Base-by-base conservation (phyloP, 2,888 invertebrate genomes). In the Tachina fera region DNA sequence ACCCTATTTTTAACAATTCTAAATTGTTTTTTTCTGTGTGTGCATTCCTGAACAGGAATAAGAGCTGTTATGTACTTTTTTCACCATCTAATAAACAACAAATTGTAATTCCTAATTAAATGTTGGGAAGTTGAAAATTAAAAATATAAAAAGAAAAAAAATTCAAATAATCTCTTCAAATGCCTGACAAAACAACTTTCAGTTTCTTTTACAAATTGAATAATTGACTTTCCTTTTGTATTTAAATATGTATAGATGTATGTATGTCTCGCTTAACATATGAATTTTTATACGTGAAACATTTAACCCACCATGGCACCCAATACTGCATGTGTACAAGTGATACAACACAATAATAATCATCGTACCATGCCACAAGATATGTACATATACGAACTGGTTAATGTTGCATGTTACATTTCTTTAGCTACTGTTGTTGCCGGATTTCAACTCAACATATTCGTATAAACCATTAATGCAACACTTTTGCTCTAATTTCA, bases 401-500 rank as follows among this genome's bases (percentile, higher is more conserved):
- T 75, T 82, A 63, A 65, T 79, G 75, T 79, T 83, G 79, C 83
- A 86, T 86, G 79, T 80, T 76, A 49, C 22, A 72, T 31, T 31
- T 31, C 67, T 63, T 76, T 63, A 61, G 86, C 86, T 86, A 83
- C 86, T 80, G 83, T 72, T 86, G 51, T 41, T 43, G 77, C 77
- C 81, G 74, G 78, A 79, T 79, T 79, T 67, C 49, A 60, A 61
- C 39, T 72, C 45, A 16, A 31, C 31, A 31, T 31, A 31, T 4
- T 31, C 31, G 31, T 31, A 31, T 31, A 16, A 47, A 72, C 39
- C 63, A 71, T 60, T 51, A 61, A 43, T 70, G 61, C 51, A 75
- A 61, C 71, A 68, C 53, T 76, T 71, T 76, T 86, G 86, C 83
- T 86, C 86, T 80, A 83, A 86, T 86, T 86, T 83, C 86, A 86